Evolutionary conservation across 2,797 vertebrate genomes (phyloP).

Genomic region (Neosilurus mollespiculum): DNA sequence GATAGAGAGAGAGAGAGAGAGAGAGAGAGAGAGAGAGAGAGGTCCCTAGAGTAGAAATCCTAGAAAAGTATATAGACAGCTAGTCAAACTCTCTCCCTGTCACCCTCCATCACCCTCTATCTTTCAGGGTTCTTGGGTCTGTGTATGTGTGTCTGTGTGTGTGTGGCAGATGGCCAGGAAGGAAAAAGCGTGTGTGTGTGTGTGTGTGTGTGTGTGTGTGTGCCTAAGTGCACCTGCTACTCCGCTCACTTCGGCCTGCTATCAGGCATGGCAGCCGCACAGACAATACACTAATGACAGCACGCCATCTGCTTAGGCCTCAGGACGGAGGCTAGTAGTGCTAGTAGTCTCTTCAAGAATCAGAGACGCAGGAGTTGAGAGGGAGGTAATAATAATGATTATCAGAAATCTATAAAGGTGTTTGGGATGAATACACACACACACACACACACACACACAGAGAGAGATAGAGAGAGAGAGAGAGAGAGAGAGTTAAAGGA

Average conservation of each 20-base stretch:
- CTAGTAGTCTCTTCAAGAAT: conserved; percentile 52
- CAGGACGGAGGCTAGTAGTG: conserved; percentile 41
- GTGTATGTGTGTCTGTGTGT: conserved; percentile 4
- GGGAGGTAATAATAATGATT: neutral
- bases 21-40: neutral
- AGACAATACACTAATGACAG: conserved; percentile 64
- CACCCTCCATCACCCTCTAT: conserved; percentile 17
- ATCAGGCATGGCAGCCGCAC: conserved; percentile 62
- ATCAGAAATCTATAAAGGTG: neutral
- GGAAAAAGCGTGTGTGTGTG: conserved; percentile 52
- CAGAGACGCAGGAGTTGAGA: neutral
- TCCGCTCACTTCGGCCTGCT: conserved; percentile 59
- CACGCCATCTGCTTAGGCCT: conserved; percentile 61
- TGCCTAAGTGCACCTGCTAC: conserved; percentile 67
- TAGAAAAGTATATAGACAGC: conserved; percentile 6
- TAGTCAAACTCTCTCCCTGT: neutral
- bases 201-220: conserved; percentile 45
- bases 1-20: neutral
- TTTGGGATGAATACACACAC: neutral
- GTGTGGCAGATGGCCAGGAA: conserved; percentile 73
- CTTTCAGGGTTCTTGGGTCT: conserved; percentile 25
- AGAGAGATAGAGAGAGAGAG: neutral
- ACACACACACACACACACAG: too few relatives aligned
- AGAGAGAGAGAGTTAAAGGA: neutral
- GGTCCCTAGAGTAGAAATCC: conserved; percentile 1